Evolutionary conservation across 2,888 invertebrate species (phyloP).

Genomic region (Isoperla grammatica): DNA sequence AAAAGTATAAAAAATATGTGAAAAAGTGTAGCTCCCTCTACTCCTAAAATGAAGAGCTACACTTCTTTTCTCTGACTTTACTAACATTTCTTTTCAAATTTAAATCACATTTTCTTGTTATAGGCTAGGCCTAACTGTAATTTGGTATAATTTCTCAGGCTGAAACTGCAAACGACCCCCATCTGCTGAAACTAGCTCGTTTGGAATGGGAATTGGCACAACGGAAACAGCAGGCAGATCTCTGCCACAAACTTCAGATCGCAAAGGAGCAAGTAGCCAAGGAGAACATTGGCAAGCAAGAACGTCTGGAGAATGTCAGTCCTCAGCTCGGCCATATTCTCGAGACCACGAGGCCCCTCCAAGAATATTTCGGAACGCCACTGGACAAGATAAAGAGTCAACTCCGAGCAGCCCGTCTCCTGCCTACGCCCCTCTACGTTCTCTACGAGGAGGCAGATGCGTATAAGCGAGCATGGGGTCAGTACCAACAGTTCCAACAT

Average conservation of each 20-base stretch:
- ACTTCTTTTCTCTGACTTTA: too few species aligned
- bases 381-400: slow-evolving; percentile 74
- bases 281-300: slow-evolving; percentile 68
- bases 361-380: slow-evolving; percentile 77
- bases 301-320: slow-evolving; percentile 71
- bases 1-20: too few species aligned
- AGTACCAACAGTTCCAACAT: slow-evolving; percentile 32
- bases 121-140: too few species aligned
- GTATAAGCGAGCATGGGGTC: slow-evolving; percentile 70
- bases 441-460: slow-evolving; percentile 80
- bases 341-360: slow-evolving; percentile 79
- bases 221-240: slow-evolving; percentile 71
- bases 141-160: slow-evolving; percentile 52
- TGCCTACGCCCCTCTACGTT: slow-evolving; percentile 79
- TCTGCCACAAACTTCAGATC: slow-evolving; percentile 67
- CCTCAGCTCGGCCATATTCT: slow-evolving; percentile 69
- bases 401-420: slow-evolving; percentile 64
- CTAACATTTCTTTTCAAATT: too few species aligned
- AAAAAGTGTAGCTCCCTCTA: too few species aligned
- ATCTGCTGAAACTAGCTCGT: slow-evolving; percentile 76
- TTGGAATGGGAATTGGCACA: slow-evolving; percentile 89
- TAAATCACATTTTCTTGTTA: slow-evolving; percentile 24
- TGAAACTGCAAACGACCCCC: slow-evolving; percentile 52
- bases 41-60: too few species aligned
- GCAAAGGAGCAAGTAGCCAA: slow-evolving; percentile 71